Base-by-base conservation (phyloP, 2,888 invertebrate genomes). In the Pyrgus malvae region DNA sequence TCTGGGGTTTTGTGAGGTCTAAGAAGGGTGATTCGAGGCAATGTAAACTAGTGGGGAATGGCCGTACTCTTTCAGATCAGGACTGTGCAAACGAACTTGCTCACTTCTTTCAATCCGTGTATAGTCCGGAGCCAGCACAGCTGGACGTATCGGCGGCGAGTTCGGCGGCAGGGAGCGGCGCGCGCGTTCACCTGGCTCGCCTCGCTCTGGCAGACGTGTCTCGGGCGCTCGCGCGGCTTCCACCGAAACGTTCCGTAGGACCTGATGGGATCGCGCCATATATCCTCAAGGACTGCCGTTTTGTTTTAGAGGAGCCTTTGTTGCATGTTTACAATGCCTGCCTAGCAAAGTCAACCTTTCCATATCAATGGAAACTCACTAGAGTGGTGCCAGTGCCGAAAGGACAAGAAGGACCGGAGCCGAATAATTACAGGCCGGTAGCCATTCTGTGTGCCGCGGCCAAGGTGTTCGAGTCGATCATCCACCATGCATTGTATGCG, bases 241-340 rank as follows among this genome's bases (percentile, higher is more conserved):
- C 50, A 12, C 46, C 54, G 7, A 58, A 58, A 21, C 46, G 17
- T 14, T 60, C 60, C 4, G 56, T 55, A 9, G 58, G 60, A 2
- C 60, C 60, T 8, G 58, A 60, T 21, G 58, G 56, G n/a, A 50
- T 60, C 5, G 58, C 60, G 7, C 55, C 60, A 5, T 60, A 54
- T 25, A 14, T 58, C 9, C 35, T 57, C 3, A 61, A 50, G 38
- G 57, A 59, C 9, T 56, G 53, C 25, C 37, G 40, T 5, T 9
- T 6, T 2, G 54, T 40, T 1, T 40, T 59, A 3, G 53, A 38
- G n/a, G 14, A 35, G 3, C 53, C 58, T 7, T 42, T 59, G 11
- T 37, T 27, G 2, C 54, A 59, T 16, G 7, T 59, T 9, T 59
- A 41, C 29, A 59, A 56, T 21, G 8, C 48, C 1, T 56, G 46